A percentile compares a stretch with the other conserved stretches of the same genome.
Evolutionary conservation across 2,113 vertebrate genomes (phyloP).

Genomic region (Rostratula benghalensis): DNA sequence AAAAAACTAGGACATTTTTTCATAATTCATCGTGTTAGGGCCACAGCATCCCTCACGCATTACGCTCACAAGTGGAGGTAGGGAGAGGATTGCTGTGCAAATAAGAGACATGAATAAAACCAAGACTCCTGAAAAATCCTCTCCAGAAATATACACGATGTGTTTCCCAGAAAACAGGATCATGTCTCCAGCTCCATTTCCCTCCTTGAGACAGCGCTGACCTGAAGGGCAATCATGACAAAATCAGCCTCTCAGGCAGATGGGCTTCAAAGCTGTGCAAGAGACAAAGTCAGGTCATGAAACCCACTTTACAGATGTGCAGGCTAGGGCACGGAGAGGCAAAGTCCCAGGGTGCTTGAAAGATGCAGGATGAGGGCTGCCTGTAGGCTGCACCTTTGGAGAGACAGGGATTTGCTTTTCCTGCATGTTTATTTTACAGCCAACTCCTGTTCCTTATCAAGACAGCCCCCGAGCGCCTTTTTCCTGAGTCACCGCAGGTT

Average conservation of each 20-base stretch:
- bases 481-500: constrained; percentile 32
- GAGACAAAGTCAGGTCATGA: background rate
- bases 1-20: background rate
- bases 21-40: background rate
- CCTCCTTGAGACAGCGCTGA: background rate
- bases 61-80: background rate
- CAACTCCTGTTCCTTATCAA: constrained; percentile 10
- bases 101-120: background rate
- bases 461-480: background rate
- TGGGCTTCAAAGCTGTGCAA: background rate
- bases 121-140: background rate
- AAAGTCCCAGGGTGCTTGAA: background rate
- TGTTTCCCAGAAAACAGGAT: background rate
- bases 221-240: background rate
- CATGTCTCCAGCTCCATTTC: background rate
- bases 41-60: background rate
- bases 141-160: background rate
- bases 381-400: background rate
- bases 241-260: background rate
- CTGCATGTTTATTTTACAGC: background rate
- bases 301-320: background rate
- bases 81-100: background rate
- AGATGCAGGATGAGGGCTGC: background rate
- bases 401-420: background rate
- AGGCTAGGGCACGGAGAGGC: background rate